Percentiles rank a stretch among this genome's conserved stretches.
phyloP scores from a whole-genome alignment of 2,888 invertebrate genomes.

The Atherix ibis region DNA sequence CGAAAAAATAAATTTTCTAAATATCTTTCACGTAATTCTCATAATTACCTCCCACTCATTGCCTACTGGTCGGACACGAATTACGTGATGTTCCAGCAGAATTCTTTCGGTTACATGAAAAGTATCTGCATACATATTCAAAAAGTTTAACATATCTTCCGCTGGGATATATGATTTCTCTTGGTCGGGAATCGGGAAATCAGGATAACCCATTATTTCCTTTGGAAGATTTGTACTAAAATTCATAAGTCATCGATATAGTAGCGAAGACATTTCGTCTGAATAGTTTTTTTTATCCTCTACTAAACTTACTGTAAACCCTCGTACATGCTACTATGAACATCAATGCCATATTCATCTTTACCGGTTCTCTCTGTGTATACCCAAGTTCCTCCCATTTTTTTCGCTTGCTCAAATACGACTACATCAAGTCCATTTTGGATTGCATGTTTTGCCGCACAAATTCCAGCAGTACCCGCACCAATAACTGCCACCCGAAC shows the following conservation, averaged over 20 bases:
- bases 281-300: not conserved
- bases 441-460: slow-evolving; percentile 53
- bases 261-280: too few species aligned
- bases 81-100: slow-evolving; percentile 41
- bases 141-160: slow-evolving; percentile 54
- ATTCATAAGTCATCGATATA: slow-evolving; percentile 15
- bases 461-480: slow-evolving; percentile 77
- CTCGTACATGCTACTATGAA: slow-evolving; percentile 86
- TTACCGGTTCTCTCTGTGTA: slow-evolving; percentile 60
- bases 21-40: not conserved
- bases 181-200: slow-evolving; percentile 59
- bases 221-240: slow-evolving; percentile 83
- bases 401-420: slow-evolving; percentile 58
- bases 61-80: slow-evolving; percentile 36
- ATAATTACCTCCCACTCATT: slow-evolving; percentile 48
- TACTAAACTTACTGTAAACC: slow-evolving; percentile 50
- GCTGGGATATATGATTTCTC: slow-evolving; percentile 59
- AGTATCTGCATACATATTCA: slow-evolving; percentile 53
- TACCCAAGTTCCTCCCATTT: slow-evolving; percentile 83
- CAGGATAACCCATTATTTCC: slow-evolving; percentile 84
- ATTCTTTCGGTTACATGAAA: slow-evolving; percentile 50
- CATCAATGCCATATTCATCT: slow-evolving; percentile 62
- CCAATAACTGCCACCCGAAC: slow-evolving; percentile 67
- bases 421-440: slow-evolving; percentile 37
- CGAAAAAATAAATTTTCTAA: not conserved